Percentiles rank a stretch among this genome's conserved stretches.
Conservation (phyloP, 1,140 invertebrate species). For the Zelostemma sp. region DNA sequence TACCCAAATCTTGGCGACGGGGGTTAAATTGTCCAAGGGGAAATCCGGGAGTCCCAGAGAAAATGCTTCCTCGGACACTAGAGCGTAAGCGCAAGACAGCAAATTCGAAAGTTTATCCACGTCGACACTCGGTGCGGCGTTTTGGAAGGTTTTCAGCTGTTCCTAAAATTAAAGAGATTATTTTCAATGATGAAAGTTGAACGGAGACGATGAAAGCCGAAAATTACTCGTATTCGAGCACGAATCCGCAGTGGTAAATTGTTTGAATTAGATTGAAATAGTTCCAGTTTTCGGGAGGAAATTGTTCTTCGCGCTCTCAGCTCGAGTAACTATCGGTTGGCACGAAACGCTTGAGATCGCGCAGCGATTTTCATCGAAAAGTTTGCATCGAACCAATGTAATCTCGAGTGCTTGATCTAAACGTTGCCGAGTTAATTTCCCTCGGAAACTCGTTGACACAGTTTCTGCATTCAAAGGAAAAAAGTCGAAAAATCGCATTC, state of each 20-base stretch:
- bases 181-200: no score
- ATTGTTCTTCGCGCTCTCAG: slow-evolving; percentile 43
- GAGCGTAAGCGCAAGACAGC: slow-evolving; percentile 81
- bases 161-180: slow-evolving; percentile 71
- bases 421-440: slow-evolving; percentile 3
- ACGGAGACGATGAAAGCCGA: neutral
- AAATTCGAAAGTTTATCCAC: slow-evolving; percentile 76
- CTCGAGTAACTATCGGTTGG: slow-evolving; percentile 58
- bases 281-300: slow-evolving; percentile 57
- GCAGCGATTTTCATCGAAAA: slow-evolving; percentile 57
- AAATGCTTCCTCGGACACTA: slow-evolving; percentile 79
- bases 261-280: slow-evolving; percentile 25
- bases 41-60: slow-evolving; percentile 88
- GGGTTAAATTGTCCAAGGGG: slow-evolving; percentile 85
- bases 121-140: slow-evolving; percentile 72
- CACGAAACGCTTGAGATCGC: slow-evolving; percentile 60
- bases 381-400: slow-evolving; percentile 58
- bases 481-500: slow-evolving; percentile 1
- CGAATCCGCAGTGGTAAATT: slow-evolving; percentile 12
- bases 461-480: neutral
- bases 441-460: neutral
- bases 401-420: slow-evolving; percentile 55
- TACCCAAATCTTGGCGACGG: slow-evolving; percentile 82
- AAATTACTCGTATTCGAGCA: slow-evolving; percentile 2
- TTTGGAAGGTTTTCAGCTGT: slow-evolving; percentile 71